Base-by-base conservation (phyloP, 2,888 invertebrate genomes). In the Aleiodes leptofemur region DNA sequence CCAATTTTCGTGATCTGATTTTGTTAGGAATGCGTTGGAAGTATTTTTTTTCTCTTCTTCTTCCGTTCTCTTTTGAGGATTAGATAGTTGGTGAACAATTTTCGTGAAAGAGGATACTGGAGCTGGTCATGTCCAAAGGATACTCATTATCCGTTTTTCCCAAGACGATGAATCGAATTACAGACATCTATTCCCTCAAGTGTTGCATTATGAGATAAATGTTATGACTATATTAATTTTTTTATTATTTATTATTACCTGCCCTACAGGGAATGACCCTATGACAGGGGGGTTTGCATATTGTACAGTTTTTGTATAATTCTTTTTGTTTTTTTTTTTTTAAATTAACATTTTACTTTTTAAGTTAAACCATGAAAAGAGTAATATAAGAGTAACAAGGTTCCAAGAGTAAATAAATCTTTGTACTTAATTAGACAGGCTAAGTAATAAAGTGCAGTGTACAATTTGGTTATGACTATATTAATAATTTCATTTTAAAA, bases 131-230 rank as follows among this genome's bases (percentile, higher is more conserved):
- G 34, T 29, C 34, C 16, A 23, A 48, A 55, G 11, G 68, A 68
- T 68, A 23, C 9, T 69, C 69, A 69, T 70, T 70, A 70, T 56
- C 73, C 31, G 74, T 77, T 79, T 23, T 78, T 77, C 72, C 59
- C 74, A 79, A 79, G 82, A 83, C 83, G 80, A 77, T 78, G 84
- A 84, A 83, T 86, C 86, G 84, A 84, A 84, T 87, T 87, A 86
- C 87, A 80, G 79, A 71, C 78, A 79, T 78, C 78, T 77, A 43
- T 70, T 64, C 16, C 4, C 43, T 43, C 23, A 64, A 43, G 55
- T 38, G 38, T 38, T 34, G 6, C 11, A 23, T 53, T 55, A 50
- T 51, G 38, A 66, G 43, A 66, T 55, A 55, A 70, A 64, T 64
- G 14, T 48, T 48, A 11, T 6, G 23, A 64, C 48, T 64, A 48